Evolutionary conservation across 1,140 invertebrate genomes (phyloP).

Genomic region (Neuroterus valhalla): DNA sequence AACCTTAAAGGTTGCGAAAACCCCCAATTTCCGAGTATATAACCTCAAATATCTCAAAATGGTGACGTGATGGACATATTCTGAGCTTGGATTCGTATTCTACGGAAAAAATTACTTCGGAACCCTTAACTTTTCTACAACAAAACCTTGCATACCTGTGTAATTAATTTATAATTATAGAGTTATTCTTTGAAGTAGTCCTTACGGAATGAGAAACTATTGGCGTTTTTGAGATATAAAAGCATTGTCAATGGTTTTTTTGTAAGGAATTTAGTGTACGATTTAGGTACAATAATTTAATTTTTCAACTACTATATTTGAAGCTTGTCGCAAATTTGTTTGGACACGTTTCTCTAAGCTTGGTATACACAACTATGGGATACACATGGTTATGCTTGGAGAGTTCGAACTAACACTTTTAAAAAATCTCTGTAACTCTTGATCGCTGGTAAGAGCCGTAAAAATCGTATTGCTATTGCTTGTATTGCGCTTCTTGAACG

Average conservation of each 20-base stretch:
- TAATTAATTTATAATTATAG: too few relatives aligned
- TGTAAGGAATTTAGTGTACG: neutral
- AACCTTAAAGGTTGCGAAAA: too few relatives aligned
- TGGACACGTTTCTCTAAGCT: constrained; percentile 7
- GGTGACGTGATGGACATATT: too few relatives aligned
- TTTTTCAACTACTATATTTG: neutral
- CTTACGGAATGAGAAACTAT: too few relatives aligned
- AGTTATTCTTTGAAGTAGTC: too few relatives aligned
- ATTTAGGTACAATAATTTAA: neutral
- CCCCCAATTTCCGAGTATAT: too few relatives aligned
- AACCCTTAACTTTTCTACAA: too few relatives aligned
- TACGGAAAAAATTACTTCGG: too few relatives aligned
- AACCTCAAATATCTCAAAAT: too few relatives aligned
- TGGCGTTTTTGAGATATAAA: too few relatives aligned
- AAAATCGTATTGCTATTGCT: constrained; percentile 29
- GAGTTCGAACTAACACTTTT: constrained; percentile 26
- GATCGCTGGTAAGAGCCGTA: constrained; percentile 26
- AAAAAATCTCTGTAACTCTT: neutral
- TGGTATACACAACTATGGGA: neutral
- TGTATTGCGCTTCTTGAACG: constrained; percentile 21
- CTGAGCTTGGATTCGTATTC: too few relatives aligned
- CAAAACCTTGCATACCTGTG: too few relatives aligned
- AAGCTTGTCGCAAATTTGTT: neutral
- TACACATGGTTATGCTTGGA: constrained; percentile 18
- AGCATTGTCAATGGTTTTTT: neutral